Conservation (phyloP, 2,888 invertebrate species). For the Spicauda simplicius region DNA sequence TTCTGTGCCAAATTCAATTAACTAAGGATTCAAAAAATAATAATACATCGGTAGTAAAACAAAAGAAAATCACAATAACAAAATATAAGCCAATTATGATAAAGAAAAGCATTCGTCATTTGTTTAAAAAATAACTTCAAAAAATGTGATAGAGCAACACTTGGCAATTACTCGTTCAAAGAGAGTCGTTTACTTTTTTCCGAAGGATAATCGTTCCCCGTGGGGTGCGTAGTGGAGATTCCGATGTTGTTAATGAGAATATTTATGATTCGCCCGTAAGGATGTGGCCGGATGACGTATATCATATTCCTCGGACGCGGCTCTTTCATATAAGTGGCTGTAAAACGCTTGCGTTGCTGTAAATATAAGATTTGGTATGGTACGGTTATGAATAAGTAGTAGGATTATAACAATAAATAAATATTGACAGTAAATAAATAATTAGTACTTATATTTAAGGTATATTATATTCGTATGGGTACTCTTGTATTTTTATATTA, state of each 20-base stretch:
- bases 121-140: constrained; percentile 18
- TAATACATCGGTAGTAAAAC: too few relatives aligned
- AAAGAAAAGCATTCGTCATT: not conserved
- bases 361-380: not conserved
- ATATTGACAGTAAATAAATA: too few relatives aligned
- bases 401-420: too few relatives aligned
- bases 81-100: not conserved
- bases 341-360: not conserved
- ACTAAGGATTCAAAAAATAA: too few relatives aligned
- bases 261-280: constrained; percentile 27
- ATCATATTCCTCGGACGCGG: constrained; percentile 33
- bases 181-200: constrained; percentile 30
- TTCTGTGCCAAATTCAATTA: too few relatives aligned
- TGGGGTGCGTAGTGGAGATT: constrained; percentile 17
- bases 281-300: constrained; percentile 25
- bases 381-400: too few relatives aligned
- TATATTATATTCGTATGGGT: too few relatives aligned
- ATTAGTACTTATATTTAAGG: too few relatives aligned
- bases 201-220: constrained; percentile 22
- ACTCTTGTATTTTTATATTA: too few relatives aligned
- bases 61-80: too few relatives aligned
- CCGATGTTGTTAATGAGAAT: constrained; percentile 27
- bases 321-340: not conserved
- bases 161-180: constrained; percentile 31
- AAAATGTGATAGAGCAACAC: constrained; percentile 27